phyloP scores from a whole-genome alignment of 35 echinoderm and acorn worm genomes.

The Eucidaris tribuloides region DNA sequence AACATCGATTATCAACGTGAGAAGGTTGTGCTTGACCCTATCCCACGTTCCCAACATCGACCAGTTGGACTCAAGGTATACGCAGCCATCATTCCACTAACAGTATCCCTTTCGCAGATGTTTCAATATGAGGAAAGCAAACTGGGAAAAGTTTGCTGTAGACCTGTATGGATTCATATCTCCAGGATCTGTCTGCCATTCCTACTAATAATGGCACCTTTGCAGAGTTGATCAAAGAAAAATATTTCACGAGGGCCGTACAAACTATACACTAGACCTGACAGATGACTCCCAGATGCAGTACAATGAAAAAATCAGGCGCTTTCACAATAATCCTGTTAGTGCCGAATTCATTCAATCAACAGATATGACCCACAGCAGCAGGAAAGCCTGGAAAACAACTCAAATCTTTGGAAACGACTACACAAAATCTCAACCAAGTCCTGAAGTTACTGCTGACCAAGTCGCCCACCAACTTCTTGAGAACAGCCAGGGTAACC shows the following conservation, averaged over 20 bases:
- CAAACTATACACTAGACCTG: conserved; percentile 5
- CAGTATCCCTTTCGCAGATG: neutral
- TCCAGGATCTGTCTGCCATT: neutral
- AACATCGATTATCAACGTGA: neutral
- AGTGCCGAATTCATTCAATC: neutral
- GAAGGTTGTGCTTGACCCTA: neutral
- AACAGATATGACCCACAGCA: neutral
- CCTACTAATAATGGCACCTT: neutral
- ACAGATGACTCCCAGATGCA: neutral
- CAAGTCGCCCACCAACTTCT: conserved; percentile 37
- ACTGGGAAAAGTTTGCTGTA: neutral
- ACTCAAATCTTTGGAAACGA: conserved; percentile 16
- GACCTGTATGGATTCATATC: neutral
- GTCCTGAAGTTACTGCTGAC: conserved; percentile 7
- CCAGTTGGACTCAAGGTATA: neutral
- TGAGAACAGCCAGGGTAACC: conserved; percentile 29
- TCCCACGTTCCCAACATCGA: neutral
- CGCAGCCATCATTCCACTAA: neutral
- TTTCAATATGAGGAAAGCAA: conserved; percentile 40
- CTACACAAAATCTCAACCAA: neutral
- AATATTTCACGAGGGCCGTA: neutral
- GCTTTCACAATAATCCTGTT: neutral
- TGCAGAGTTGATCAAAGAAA: neutral
- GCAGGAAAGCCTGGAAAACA: too few species aligned
- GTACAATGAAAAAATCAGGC: neutral